These are phyloP conservation scores for Sinotaia quadrata DNA, from an alignment of 2,888 invertebrate genomes.

Conservation along the genomic window DNA sequence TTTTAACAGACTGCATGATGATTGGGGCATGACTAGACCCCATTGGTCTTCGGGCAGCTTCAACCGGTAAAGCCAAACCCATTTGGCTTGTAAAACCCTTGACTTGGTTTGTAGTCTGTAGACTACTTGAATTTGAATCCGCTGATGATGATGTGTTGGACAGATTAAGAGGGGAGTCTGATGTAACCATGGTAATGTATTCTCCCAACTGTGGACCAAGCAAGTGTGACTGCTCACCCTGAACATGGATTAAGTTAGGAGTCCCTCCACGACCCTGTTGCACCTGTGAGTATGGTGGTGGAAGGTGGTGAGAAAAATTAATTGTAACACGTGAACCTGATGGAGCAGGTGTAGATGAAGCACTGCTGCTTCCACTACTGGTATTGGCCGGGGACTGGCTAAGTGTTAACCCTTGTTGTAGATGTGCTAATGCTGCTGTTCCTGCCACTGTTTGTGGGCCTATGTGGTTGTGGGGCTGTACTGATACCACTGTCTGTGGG, in stretches of 20 bases:
- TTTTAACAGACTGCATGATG: slow-evolving; percentile 96
- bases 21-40: slow-evolving; percentile 91
- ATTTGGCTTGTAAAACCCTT: slow-evolving; percentile 15
- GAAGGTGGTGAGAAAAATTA: slow-evolving; percentile 33
- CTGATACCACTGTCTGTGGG: slow-evolving; percentile 84
- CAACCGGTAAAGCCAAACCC: slow-evolving; percentile 39
- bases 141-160: slow-evolving; percentile 21
- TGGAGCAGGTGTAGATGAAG: slow-evolving; percentile 32
- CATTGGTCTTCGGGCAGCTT: slow-evolving; percentile 86
- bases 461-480: slow-evolving; percentile 23
- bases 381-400: too few species aligned
- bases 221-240: slow-evolving; percentile 29
- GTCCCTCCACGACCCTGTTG: slow-evolving; percentile 6
- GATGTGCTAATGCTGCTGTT: slow-evolving; percentile 8
- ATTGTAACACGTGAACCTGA: slow-evolving; percentile 32
- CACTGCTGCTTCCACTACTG: slow-evolving; percentile 31
- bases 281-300: slow-evolving; percentile 37
- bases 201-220: slow-evolving; percentile 5
- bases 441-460: slow-evolving; percentile 13
- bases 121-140: slow-evolving; percentile 29
- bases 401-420: slow-evolving; percentile 14
- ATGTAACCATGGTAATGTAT: slow-evolving; percentile 6
- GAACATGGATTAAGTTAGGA: slow-evolving; percentile 37
- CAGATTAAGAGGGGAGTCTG: slow-evolving; percentile 26
- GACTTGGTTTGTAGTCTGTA: slow-evolving; percentile 16